Evolutionary conservation across 2,113 vertebrate species (phyloP).

Genomic region (Aix galericulata): DNA sequence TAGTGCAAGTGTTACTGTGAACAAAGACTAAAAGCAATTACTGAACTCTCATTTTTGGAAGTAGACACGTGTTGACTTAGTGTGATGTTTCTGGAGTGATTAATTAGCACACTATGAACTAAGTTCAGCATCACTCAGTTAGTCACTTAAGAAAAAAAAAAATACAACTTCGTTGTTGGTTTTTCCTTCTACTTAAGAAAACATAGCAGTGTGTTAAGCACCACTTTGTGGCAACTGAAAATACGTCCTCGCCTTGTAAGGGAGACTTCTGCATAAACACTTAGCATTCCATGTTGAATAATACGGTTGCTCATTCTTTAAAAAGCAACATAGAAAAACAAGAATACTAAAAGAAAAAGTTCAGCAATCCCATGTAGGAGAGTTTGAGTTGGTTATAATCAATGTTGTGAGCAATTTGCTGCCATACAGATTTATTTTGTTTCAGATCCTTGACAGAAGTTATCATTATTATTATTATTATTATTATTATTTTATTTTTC

Average conservation of each 20-base stretch:
- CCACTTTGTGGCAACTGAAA: background rate
- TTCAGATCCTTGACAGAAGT: background rate
- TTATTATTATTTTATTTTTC: background rate
- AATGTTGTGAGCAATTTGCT: background rate
- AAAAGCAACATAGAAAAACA: background rate
- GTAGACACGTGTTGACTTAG: background rate
- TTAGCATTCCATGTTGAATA: background rate
- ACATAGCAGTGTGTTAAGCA: background rate
- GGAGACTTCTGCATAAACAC: background rate
- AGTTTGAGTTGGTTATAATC: background rate
- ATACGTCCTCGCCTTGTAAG: background rate
- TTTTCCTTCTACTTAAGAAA: conserved; percentile 41
- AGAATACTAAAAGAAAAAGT: background rate
- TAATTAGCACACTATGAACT: background rate
- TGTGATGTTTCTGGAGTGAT: background rate
- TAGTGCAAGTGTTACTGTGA: background rate
- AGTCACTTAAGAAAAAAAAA: background rate
- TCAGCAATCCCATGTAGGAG: background rate
- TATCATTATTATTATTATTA: too few relatives aligned
- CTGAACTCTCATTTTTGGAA: background rate
- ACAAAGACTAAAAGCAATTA: background rate
- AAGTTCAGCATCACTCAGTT: background rate
- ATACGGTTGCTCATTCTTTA: background rate
- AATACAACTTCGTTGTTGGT: background rate
- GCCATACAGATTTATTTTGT: background rate